Evolutionary conservation across 2,797 vertebrate genomes (phyloP).

Genomic region (Sitta carolinensis): DNA sequence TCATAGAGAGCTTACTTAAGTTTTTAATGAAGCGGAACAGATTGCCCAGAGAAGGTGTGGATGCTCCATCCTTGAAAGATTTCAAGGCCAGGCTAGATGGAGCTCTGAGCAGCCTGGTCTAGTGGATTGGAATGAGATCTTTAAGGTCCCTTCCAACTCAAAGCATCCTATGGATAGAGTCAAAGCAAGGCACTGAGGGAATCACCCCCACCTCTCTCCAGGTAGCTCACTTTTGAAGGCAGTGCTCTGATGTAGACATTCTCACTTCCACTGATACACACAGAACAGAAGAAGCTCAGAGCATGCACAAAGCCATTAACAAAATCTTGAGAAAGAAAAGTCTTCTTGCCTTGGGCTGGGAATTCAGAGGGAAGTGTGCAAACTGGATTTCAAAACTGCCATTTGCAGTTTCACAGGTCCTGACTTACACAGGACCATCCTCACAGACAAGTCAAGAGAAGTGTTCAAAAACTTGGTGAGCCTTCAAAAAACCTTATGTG

Average conservation of each 20-base stretch:
- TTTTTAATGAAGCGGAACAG: background rate
- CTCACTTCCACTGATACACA: accelerated
- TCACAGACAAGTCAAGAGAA: background rate
- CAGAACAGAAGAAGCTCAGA: background rate
- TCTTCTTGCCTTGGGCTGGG: background rate
- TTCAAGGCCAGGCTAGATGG: background rate
- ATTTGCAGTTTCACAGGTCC: background rate
- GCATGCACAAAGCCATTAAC: background rate
- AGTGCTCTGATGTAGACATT: background rate
- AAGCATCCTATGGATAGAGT: background rate
- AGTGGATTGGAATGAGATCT: background rate
- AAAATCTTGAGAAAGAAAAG: background rate
- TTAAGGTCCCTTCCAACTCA: background rate
- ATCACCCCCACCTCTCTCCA: background rate
- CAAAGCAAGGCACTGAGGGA: background rate
- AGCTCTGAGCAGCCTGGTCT: background rate
- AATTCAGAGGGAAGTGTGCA: accelerated
- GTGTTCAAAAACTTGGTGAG: background rate
- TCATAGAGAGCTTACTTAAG: background rate
- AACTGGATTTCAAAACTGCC: background rate
- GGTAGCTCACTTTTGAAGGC: background rate
- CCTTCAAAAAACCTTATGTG: background rate
- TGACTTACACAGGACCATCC: background rate
- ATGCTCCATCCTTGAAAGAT: background rate
- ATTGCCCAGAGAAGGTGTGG: background rate